These are phyloP conservation scores for Zygaena filipendulae DNA, from an alignment of 2,888 invertebrate species.

Conservation along the genomic window DNA sequence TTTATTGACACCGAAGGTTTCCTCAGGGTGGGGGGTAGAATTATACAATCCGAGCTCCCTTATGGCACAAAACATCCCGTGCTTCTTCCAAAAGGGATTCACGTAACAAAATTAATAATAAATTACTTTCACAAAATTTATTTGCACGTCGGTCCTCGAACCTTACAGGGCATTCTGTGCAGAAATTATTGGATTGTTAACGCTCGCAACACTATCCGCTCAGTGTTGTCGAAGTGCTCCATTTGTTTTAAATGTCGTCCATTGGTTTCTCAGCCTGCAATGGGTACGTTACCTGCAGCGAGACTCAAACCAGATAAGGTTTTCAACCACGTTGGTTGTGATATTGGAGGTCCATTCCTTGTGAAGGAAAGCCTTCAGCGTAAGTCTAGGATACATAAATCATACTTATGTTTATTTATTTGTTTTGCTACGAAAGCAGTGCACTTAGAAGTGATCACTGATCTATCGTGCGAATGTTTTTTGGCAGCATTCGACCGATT, in stretches of 20 bases:
- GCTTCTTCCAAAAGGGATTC: constrained; percentile 9
- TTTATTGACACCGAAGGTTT: constrained; percentile 6
- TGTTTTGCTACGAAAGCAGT: constrained; percentile 20
- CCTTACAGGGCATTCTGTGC: constrained; percentile 8
- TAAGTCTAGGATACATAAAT: constrained; percentile 1
- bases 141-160: constrained; percentile 7
- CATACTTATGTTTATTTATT: constrained; percentile 10
- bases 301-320: constrained; percentile 2
- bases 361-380: constrained; percentile 5
- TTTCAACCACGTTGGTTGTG: constrained; percentile 10
- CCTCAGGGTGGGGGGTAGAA: constrained; percentile 12
- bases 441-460: constrained; percentile 12
- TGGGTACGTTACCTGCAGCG: constrained; percentile 1
- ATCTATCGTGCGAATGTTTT: constrained; percentile 8
- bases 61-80: constrained; percentile 8
- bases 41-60: constrained; percentile 5
- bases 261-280: not conserved
- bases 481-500: constrained; percentile 12
- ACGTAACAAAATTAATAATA: constrained; percentile 4
- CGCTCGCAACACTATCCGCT: constrained; percentile 5
- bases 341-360: constrained; percentile 3
- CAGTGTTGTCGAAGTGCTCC: constrained; percentile 2
- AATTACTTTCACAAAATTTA: constrained; percentile 2
- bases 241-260: constrained; percentile 3
- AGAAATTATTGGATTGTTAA: constrained; percentile 5